Base-by-base conservation (phyloP, 53 echinoderm and acorn worm genomes). In the Arbacia lixula region DNA sequence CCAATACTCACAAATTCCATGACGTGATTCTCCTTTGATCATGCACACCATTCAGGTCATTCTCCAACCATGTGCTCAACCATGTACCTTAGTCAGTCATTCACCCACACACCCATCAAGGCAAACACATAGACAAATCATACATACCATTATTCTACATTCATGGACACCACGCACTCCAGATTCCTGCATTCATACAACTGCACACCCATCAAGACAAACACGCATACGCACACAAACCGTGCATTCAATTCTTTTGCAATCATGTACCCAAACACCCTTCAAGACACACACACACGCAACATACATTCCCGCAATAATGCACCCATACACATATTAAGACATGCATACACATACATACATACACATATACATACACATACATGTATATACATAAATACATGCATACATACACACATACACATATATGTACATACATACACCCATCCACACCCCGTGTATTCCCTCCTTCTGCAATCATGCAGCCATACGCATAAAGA, bases 321-420 rank as follows among this genome's bases (percentile, higher is more conserved):
- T 21, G n/a, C 58, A 57, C 58, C 9, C 21, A 57, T 21, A 57
- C 21, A 20, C 58, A 57, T 21, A 57, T 21, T 12, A 11, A 57
- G 12, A 57, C 58, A 57, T 21, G 22, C 58, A 57, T 21, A 57
- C 58, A 57, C 58, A 57, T 21, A 57, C 58, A 57, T 21, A 57
- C 12, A 57, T 21, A 57, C 12, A 57, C 58, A 20, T 21, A 57
- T 21, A 57, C 12, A 20, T 21, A 57, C 12, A 20, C 58, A 57
- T 5, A 57, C 58, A 57, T 21, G 5, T 5, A 57, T 5, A 57
- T 5, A 57, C 58, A 20, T 21, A 57, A 11, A 20, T 21, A 57
- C 58, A 57, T 21, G 5, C 58, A 57, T 21, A 57, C 58, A 10
- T 21, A 57, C 58, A 57, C 58, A 10, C 58, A 57, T 21, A 57